These are phyloP conservation scores for Eupithecia subumbrata DNA, from an alignment of 2,888 invertebrate species.

Conservation along the genomic window DNA sequence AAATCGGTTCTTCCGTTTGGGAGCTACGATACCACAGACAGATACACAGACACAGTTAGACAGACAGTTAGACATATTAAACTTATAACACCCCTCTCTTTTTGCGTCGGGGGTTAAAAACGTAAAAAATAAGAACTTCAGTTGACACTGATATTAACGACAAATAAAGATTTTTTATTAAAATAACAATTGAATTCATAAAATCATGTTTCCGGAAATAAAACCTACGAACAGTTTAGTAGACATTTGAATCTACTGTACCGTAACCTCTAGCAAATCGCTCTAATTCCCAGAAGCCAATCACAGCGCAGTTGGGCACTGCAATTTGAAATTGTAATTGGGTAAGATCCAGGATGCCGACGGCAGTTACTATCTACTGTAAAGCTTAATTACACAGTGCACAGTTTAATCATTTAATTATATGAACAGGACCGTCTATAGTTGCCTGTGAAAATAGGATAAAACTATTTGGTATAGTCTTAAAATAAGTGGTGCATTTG, in stretches of 20 bases:
- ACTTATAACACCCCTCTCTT: too few species aligned
- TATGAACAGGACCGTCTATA: not conserved
- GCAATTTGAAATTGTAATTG: constrained; percentile 35
- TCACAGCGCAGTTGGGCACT: constrained; percentile 16
- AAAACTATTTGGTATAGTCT: not conserved
- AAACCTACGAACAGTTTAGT: not conserved
- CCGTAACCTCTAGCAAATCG: not conserved
- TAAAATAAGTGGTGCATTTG: not conserved
- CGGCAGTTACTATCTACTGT: constrained; percentile 7
- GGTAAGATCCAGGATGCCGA: not conserved
- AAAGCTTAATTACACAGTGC: not conserved
- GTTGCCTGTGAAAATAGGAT: not conserved
- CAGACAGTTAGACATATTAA: too few species aligned
- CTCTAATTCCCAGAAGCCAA: constrained; percentile 14
- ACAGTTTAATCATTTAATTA: not conserved
- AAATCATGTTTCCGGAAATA: not conserved
- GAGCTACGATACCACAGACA: too few species aligned
- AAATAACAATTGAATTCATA: not conserved
- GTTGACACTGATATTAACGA: too few species aligned
- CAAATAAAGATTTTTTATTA: not conserved
- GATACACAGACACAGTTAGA: too few species aligned
- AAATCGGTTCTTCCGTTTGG: too few species aligned
- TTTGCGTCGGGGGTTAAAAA: too few species aligned
- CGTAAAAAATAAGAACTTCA: too few species aligned
- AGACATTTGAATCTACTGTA: not conserved